A percentile compares a stretch with the other conserved stretches of the same genome.
Conservation (phyloP, 2,888 invertebrate genomes). For the Chrysolina haemoptera region DNA sequence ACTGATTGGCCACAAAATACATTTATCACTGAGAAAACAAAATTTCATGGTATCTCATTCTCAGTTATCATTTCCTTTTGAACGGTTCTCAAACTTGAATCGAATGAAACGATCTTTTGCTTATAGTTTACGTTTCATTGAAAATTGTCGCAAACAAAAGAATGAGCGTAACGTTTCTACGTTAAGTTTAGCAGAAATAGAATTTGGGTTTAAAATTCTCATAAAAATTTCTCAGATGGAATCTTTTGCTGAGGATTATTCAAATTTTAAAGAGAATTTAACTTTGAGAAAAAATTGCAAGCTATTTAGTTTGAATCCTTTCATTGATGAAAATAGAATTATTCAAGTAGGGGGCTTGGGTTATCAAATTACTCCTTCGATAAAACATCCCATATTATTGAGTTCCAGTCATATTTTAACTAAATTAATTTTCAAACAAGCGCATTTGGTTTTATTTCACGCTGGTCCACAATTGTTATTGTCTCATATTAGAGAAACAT, state of each 20-base stretch:
- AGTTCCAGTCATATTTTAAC: not conserved
- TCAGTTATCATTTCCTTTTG: too few relatives aligned
- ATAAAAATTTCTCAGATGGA: constrained; percentile 10
- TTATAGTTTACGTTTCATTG: too few relatives aligned
- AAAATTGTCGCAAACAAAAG: too few relatives aligned
- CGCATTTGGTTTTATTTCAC: not conserved
- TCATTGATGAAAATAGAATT: constrained; percentile 34
- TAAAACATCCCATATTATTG: constrained; percentile 38
- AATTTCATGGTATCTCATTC: too few relatives aligned
- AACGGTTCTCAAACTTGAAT: too few relatives aligned
- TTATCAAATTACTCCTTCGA: constrained; percentile 31
- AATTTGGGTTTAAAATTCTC: not conserved
- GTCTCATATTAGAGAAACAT: not conserved
- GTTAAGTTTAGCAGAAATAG: too few relatives aligned
- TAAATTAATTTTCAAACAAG: not conserved
- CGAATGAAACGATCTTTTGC: too few relatives aligned
- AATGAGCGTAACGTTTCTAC: too few relatives aligned
- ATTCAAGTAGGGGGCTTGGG: constrained; percentile 38
- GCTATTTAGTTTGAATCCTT: constrained; percentile 31
- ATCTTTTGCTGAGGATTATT: constrained; percentile 18
- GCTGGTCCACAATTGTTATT: not conserved
- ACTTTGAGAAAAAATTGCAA: constrained; percentile 20
- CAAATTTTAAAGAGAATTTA: too few relatives aligned
- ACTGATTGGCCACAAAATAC: too few relatives aligned
- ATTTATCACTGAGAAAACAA: too few relatives aligned